Base-by-base conservation (phyloP, 2,113 vertebrate species). In the Callospermophilus lateralis region DNA sequence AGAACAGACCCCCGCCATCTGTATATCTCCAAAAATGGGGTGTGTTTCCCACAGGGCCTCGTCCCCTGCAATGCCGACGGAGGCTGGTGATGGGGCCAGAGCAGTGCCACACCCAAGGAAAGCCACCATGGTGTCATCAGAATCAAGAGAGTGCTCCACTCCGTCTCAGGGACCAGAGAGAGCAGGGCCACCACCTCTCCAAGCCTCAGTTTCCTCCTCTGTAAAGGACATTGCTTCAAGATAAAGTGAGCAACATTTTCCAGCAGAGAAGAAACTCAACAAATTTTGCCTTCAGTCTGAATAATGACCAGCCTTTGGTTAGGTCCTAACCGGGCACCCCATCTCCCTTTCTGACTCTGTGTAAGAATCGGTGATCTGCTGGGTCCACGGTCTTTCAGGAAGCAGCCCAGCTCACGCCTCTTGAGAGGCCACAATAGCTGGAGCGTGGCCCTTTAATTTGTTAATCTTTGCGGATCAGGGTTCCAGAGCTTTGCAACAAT, bases 401-500 rank as follows among this genome's bases (percentile, higher is more conserved):
- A 61, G 4, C 45, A 90, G 42, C 51, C 34, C 72, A 42, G 6
- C n/a, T 87, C 30, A 4, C 26, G 74, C n/a, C 6, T 74, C 70
- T 70, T n/a, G 12, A 24, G 34, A 48, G 12, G n/a, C 86, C 20
- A 8, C 22, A 30, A 39, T 34, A 70, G 72, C 84, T 85, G 34
- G 17, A 77, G 37, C 7, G 0, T 16, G 20, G 34, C 61, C 61
- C 72, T 97, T 95, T 81, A 93, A 95, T 70, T 70, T 55, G 76
- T 78, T 88, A 45, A 92, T 92, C 91, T 89, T 87, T 83, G 34
- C 70, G 73, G 93, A 93, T 96, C 94, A 76, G 65, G 39, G 86
- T 78, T 92, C 61, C 84, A 37, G 45, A 88, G 87, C 80, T 92
- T 74, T 61, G 34, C 89, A 87, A 79, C 93, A 63, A 92, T n/a